phyloP scores from a whole-genome alignment of 2,113 vertebrate genomes.

The Leptodactylus fuscus region DNA sequence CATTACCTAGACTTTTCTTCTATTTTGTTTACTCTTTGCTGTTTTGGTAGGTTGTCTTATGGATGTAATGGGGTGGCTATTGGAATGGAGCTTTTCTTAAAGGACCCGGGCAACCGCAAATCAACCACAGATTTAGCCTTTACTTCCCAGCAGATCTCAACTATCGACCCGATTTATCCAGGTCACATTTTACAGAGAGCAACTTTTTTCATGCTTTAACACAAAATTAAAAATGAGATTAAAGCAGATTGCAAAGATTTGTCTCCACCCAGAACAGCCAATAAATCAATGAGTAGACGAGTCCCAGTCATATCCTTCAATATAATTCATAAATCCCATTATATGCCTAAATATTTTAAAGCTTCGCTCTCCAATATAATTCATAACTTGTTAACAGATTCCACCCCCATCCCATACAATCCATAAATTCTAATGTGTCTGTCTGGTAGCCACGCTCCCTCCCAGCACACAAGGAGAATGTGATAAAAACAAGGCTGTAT shows the following conservation, averaged over 20 bases:
- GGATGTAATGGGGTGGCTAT: too few species aligned
- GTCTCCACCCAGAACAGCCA: neutral
- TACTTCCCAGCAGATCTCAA: neutral
- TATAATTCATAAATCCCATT: conserved; percentile 42
- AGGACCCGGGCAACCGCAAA: neutral
- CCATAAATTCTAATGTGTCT: conserved; percentile 32
- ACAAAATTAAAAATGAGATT: neutral
- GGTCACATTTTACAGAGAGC: neutral
- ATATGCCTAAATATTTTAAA: conserved; percentile 21
- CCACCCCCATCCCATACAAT: conserved; percentile 16
- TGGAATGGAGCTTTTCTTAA: too few species aligned
- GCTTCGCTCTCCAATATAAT: conserved; percentile 62
- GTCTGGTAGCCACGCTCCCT: neutral
- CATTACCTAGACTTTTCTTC: too few species aligned
- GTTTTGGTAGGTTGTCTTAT: too few species aligned
- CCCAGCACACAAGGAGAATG: neutral
- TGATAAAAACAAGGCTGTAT: conserved; percentile 12
- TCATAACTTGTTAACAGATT: conserved; percentile 59
- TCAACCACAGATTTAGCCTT: neutral
- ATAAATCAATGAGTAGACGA: neutral
- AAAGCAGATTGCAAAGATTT: neutral
- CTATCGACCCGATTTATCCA: neutral
- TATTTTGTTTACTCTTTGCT: too few species aligned
- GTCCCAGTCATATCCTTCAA: neutral
- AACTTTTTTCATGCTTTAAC: neutral